phyloP scores from a whole-genome alignment of 2,888 invertebrate genomes.

The Smittia aterrima region DNA sequence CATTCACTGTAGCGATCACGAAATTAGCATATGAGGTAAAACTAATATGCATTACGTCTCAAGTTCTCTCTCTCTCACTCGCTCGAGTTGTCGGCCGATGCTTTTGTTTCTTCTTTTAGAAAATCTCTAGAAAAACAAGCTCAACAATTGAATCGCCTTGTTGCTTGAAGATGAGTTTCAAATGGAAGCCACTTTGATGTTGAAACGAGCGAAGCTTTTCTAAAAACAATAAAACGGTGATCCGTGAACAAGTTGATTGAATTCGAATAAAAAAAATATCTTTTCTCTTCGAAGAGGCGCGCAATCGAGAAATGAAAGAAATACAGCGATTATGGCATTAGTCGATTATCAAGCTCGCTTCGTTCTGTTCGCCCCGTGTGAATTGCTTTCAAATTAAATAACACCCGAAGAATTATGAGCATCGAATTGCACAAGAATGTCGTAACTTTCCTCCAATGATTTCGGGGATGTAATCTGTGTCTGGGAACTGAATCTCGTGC shows the following conservation, averaged over 20 bases:
- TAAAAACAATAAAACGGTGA: background rate
- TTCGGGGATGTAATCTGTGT: background rate
- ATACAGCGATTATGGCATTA: slow-evolving; percentile 21
- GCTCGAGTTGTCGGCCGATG: background rate
- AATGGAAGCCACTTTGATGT: slow-evolving; percentile 7
- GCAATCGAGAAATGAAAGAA: background rate
- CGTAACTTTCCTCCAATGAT: background rate
- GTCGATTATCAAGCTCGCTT: slow-evolving; percentile 19
- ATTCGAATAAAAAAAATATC: background rate
- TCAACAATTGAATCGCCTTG: background rate
- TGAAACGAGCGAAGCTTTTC: background rate
- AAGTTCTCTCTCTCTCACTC: background rate
- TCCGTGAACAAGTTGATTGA: slow-evolving; percentile 5
- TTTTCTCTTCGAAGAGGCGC: slow-evolving; percentile 6
- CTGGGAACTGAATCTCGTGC: background rate
- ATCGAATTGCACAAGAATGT: slow-evolving; percentile 27
- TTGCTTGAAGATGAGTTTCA: background rate
- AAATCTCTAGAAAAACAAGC: slow-evolving; percentile 2
- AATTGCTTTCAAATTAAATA: slow-evolving; percentile 33
- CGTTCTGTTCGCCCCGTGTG: slow-evolving; percentile 22
- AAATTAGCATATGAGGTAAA: slow-evolving; percentile 25
- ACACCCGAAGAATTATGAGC: slow-evolving; percentile 27
- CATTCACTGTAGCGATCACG: slow-evolving; percentile 5
- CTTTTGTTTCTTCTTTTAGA: background rate
- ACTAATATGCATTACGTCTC: slow-evolving; percentile 18